Percentiles rank a stretch among this genome's conserved stretches.
Evolutionary conservation across 2,888 invertebrate species (phyloP).

Genomic region (Caenorhabditis becei): DNA sequence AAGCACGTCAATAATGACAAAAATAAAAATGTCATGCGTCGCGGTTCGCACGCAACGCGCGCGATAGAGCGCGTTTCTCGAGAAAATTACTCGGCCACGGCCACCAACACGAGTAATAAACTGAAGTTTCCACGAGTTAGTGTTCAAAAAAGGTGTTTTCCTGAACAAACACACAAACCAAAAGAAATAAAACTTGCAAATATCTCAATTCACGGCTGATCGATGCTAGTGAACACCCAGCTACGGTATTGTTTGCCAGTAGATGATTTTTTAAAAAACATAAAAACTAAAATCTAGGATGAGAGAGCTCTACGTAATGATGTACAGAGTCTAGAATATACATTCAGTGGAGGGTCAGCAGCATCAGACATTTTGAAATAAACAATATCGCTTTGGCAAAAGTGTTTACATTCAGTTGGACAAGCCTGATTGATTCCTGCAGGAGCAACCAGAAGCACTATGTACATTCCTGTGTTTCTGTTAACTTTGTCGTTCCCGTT

Average conservation of each 20-base stretch:
- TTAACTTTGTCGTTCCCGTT: neutral
- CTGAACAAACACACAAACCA: no score
- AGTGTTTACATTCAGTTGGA: neutral
- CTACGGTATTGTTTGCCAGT: no score
- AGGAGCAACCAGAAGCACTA: no score
- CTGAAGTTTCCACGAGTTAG: neutral
- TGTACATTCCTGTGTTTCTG: neutral
- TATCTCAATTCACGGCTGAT: no score
- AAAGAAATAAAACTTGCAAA: no score
- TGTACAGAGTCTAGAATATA: no score
- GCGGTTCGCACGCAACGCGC: constrained; percentile 44
- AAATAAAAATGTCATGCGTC: constrained; percentile 26
- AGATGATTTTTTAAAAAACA: no score
- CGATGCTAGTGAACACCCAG: no score
- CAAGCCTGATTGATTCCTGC: neutral
- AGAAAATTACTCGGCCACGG: neutral
- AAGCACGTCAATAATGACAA: constrained; percentile 23
- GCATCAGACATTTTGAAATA: neutral
- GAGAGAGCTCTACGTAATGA: no score
- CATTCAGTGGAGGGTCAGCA: no score
- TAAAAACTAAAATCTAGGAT: no score
- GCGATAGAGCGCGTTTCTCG: constrained; percentile 32
- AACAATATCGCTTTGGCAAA: neutral
- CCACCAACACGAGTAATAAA: neutral
- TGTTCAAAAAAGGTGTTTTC: no score